Conservation (phyloP, 2,888 invertebrate species). For the Sussaba pulchella region DNA sequence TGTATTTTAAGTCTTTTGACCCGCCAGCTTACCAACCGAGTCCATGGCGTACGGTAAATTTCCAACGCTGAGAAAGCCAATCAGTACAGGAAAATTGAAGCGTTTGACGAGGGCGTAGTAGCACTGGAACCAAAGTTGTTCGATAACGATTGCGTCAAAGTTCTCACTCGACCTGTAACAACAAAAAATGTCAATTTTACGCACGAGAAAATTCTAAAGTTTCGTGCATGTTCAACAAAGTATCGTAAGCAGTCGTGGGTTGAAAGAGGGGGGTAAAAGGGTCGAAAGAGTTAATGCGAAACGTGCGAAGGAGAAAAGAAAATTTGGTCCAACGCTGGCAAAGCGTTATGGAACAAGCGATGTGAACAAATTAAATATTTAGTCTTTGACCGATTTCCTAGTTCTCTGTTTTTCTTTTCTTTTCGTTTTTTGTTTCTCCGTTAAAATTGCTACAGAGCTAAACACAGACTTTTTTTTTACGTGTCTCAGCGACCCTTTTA, state of each 20-base stretch:
- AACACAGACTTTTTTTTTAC: constrained; percentile 13
- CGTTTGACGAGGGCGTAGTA: constrained; percentile 79
- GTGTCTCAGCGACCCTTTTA: not conserved
- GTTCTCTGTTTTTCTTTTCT: constrained; percentile 18
- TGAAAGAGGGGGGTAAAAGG: constrained; percentile 11
- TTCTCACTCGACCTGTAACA: constrained; percentile 74
- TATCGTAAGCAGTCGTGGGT: not conserved
- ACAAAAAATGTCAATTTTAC: constrained; percentile 50
- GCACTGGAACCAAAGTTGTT: constrained; percentile 81
- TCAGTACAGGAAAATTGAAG: constrained; percentile 78
- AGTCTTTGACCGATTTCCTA: too few species aligned
- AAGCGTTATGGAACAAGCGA: constrained; percentile 35
- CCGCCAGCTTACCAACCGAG: constrained; percentile 77
- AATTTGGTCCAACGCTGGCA: constrained; percentile 11
- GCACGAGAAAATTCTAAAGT: constrained; percentile 8
- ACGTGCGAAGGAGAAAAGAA: constrained; percentile 34
- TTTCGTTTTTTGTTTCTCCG: too few species aligned
- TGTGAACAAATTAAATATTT: too few species aligned
- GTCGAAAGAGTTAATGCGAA: not conserved
- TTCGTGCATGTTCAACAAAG: not conserved
- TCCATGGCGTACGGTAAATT: constrained; percentile 81
- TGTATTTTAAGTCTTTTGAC: too few species aligned
- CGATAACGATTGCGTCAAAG: constrained; percentile 80
- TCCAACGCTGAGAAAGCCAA: constrained; percentile 81
- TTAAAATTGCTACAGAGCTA: not conserved